These are phyloP conservation scores for Liasis olivaceus DNA, from an alignment of 2,797 vertebrate species.

Conservation along the genomic window DNA sequence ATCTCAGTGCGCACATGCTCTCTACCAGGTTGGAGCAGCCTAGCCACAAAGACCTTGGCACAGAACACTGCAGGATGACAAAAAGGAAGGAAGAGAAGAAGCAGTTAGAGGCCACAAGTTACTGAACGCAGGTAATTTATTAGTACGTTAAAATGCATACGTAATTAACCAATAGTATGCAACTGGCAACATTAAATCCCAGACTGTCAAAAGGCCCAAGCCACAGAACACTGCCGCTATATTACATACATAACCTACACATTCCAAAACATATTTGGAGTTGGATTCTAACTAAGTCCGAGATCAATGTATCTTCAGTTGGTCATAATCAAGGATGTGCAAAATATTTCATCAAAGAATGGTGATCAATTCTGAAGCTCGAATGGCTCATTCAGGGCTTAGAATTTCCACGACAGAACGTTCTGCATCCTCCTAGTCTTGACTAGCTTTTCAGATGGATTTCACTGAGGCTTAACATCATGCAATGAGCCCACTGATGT, in stretches of 20 bases:
- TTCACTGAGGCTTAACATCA: background rate
- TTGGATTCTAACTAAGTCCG: background rate
- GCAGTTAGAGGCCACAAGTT: constrained; percentile 86
- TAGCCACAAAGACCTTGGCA: constrained; percentile 99
- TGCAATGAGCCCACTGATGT: background rate
- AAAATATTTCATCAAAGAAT: background rate
- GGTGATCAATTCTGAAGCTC: background rate
- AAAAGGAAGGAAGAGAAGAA: constrained; percentile 87
- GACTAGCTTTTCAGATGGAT: background rate
- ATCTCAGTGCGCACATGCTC: constrained; percentile 99
- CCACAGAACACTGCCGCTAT: background rate
- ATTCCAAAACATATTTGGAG: background rate
- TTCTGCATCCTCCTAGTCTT: background rate
- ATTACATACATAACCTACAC: background rate
- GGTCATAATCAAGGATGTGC: background rate
- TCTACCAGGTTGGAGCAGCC: constrained; percentile 99
- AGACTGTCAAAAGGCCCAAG: background rate
- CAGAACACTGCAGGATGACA: constrained; percentile 99
- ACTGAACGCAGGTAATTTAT: constrained; percentile 81
- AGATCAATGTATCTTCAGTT: background rate
- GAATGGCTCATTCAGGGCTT: background rate
- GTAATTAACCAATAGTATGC: constrained; percentile 48
- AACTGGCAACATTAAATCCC: constrained; percentile 43
- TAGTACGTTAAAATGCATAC: constrained; percentile 72
- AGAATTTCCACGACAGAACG: background rate